Conservation (phyloP, 2,113 vertebrate genomes). For the Gallinago undulata region DNA sequence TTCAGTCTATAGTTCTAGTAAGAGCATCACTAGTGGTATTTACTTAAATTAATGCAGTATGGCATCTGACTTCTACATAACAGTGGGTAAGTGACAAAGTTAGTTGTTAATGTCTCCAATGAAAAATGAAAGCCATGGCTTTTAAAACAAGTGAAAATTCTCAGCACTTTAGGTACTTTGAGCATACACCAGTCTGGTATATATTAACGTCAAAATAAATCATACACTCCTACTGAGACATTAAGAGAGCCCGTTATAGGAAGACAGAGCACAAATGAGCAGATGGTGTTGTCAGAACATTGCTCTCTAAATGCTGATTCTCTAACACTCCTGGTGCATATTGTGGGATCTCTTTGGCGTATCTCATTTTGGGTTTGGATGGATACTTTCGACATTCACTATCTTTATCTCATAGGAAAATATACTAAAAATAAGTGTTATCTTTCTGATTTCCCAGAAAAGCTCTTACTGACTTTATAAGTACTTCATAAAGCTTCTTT, state of each 20-base stretch:
- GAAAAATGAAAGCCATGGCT: background rate
- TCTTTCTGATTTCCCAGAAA: constrained; percentile 21
- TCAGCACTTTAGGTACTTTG: background rate
- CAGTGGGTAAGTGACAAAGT: background rate
- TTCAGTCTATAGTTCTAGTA: background rate
- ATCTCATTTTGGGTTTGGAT: background rate
- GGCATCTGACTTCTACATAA: background rate
- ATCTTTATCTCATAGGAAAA: constrained; percentile 31
- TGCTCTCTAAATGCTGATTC: constrained; percentile 36
- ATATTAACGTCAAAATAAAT: constrained; percentile 58
- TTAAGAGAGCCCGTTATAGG: background rate
- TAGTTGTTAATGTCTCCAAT: background rate
- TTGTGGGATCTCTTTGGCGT: background rate
- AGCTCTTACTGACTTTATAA: constrained; percentile 29
- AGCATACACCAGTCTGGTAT: background rate
- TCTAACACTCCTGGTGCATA: background rate
- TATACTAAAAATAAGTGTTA: constrained; percentile 34
- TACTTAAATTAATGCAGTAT: background rate
- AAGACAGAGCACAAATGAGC: constrained; percentile 35
- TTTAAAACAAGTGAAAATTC: background rate
- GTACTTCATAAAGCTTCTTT: constrained; percentile 43
- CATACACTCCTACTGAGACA: constrained; percentile 27
- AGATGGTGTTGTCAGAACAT: constrained; percentile 61
- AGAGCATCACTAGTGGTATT: background rate
- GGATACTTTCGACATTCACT: background rate